phyloP scores from a whole-genome alignment of 2,113 vertebrate genomes.

The Sceloporus undulatus region DNA sequence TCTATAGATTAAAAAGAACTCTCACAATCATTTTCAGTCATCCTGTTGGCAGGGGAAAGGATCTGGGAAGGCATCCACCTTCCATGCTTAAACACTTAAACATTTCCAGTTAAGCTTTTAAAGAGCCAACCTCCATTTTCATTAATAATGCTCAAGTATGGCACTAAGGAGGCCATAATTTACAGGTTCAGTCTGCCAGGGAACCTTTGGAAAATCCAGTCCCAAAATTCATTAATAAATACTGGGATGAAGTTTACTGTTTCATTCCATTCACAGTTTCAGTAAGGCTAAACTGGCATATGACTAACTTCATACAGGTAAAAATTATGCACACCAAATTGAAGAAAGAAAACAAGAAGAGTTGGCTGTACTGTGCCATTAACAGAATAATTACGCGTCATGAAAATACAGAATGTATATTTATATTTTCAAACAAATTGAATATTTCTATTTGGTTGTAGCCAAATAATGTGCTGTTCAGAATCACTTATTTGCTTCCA shows the following conservation, averaged over 20 bases:
- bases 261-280: conserved; percentile 41
- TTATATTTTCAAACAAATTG: conserved; percentile 11
- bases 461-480: background rate
- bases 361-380: background rate
- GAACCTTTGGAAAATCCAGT: conserved; percentile 65
- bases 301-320: conserved; percentile 39
- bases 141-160: conserved; percentile 31
- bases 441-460: background rate
- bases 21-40: conserved; percentile 11
- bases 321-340: conserved; percentile 28
- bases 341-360: background rate
- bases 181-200: conserved; percentile 56
- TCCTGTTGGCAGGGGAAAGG: conserved; percentile 18
- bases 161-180: conserved; percentile 59
- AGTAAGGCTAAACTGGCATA: conserved; percentile 46
- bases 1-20: conserved; percentile 3
- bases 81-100: background rate
- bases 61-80: conserved; percentile 23
- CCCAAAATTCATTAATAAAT: conserved; percentile 66
- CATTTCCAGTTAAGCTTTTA: conserved; percentile 36
- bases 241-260: conserved; percentile 47
- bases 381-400: conserved; percentile 1
- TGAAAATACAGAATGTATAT: background rate
- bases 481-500: background rate
- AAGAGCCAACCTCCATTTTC: conserved; percentile 38